Base-by-base conservation (phyloP, 2,113 vertebrate genomes). In the Thalassarche chlororhynchos region DNA sequence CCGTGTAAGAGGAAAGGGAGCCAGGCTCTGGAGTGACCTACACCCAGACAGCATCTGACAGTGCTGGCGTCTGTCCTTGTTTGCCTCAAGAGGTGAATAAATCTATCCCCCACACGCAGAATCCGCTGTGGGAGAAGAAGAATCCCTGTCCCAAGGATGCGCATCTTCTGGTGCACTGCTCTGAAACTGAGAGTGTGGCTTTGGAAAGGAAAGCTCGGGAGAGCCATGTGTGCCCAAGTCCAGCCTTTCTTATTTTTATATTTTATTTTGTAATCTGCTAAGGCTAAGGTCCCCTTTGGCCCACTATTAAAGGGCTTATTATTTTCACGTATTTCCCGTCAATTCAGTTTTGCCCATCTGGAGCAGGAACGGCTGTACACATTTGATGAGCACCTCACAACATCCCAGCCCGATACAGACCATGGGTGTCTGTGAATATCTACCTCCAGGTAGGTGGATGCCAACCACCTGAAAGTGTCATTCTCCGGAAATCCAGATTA, bases 41-140 rank as follows among this genome's bases (percentile, higher is more conserved):
- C 32, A 70, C 36, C 36, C 49, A 64, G 49, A n/a, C 62, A 83
- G 36, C 64, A 71, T 6, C 57, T n/a, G 51, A 31, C 58, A 65
- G 5, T 5, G 42, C 42, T 49, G 42, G 5, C 4, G 3, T 75
- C 49, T 55, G 28, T 21, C n/a, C 69, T n/a, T 12, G 4, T 57
- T 57, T 19, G 61, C 54, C 61, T 38, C 16, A 17, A 62, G 68
- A 51, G 16, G 28, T n/a, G 61, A 61, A 42, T 40, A 51, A 68
- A 66, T 32, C 32, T 21, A 24, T 6, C 7, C 61, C 28, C 17
- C 36, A 28, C 0, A 1, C 2, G 0, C 77, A 55, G 49, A 55
- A 57, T 14, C 36, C 2, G 2, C 12, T 17, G 47, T 3, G 36
- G 38, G 36, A 76, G 62, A 34, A 26, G 60, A 19, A 42, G 25